Conservation (phyloP, 2,888 invertebrate species). For the Cryptosula pallasiana region DNA sequence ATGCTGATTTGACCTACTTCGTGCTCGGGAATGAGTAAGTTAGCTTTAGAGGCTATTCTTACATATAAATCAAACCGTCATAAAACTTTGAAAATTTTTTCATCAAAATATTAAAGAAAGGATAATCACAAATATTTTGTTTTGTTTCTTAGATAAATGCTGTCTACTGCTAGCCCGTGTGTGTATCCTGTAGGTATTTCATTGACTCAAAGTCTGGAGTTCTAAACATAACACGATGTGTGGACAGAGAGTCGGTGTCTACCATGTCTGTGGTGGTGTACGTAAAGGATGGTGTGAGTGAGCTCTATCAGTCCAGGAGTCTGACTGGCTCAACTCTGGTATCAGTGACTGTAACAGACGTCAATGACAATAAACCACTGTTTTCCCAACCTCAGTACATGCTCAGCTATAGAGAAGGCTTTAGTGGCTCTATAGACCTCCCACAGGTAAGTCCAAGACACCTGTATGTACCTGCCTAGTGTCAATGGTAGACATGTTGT, state of each 20-base stretch:
- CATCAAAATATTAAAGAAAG: no score
- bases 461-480: no score
- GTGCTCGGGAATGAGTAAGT: not conserved
- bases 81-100: no score
- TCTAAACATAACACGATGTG: not conserved
- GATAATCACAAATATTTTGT: no score
- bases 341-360: not conserved
- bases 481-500: no score
- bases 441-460: constrained; percentile 9
- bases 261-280: not conserved
- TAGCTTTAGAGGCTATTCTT: not conserved
- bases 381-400: constrained; percentile 1
- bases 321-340: not conserved
- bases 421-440: not conserved
- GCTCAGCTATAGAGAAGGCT: not conserved
- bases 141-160: no score
- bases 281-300: not conserved
- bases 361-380: constrained; percentile 19
- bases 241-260: not conserved
- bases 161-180: not conserved
- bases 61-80: no score
- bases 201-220: not conserved
- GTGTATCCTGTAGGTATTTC: not conserved
- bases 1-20: not conserved
- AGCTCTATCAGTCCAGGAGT: not conserved